Evolutionary conservation across 2,797 vertebrate genomes (phyloP), one percentile per base, ranked within the genome.

Genomic region (Mycteria americana): DNA sequence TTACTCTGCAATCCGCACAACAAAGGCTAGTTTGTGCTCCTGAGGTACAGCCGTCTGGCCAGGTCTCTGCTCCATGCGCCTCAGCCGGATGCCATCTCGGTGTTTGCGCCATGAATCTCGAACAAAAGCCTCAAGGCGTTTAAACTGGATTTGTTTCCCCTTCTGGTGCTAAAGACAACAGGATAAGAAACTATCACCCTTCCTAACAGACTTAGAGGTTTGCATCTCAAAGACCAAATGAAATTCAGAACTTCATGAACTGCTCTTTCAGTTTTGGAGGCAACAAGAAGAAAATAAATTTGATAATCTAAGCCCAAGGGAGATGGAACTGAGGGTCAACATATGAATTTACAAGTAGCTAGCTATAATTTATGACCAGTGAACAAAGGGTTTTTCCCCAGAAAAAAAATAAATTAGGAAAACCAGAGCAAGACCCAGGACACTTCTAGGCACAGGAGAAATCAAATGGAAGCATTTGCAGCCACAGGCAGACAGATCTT

Each of bases 41-140:
- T 98, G 97, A 2, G 98, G 98, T 1, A 98, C 97, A 4, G 97
- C 92, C 3, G 96, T 74, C 11, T 96, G 68, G 0, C 95, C 93
- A 1, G 99, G 98, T 23, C 98, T 98, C 57, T 94, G 93, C 14
- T 97, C 57, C 23, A 97, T 90, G 45, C 99, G 98, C 37, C 64
- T 87, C 75, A 99, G 95, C 6, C 99, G 98, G 3, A 92, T 95
- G 2, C 98, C 97, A 91, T 99, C 99, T 2, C 99, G 97, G 24
- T 97, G 93, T 17, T 95, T 98, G 56, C 93, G 98, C 93, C 98
- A 98, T 4, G 99, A 98, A 45, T 99, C 98, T 46, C 97, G 98
- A 33, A 99, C 84, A 64, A 99, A 99, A 11, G 98, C 97, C 90
- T 99, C 99, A 46, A 99, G 97, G 37, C 99, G 98, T 77, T 98